Evolutionary conservation across 2,113 vertebrate genomes (phyloP), one percentile per base, ranked within the genome.

Genomic region (Hipposideros armiger): DNA sequence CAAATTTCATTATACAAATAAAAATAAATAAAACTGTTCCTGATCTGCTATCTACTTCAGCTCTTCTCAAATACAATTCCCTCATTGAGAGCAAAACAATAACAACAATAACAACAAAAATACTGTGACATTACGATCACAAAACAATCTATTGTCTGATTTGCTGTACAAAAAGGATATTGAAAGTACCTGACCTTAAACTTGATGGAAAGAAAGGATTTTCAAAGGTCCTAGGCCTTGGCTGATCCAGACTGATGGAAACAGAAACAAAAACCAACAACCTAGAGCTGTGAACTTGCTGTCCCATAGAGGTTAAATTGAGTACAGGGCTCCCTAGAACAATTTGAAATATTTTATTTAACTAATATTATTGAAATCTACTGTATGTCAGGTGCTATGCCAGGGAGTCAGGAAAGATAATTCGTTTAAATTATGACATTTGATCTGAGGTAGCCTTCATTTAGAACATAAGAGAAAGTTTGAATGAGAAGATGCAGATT

Each of bases 1-100:
- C 20, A 90, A 73, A 50, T 64, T 76, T 62, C 30, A 40, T 87
- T 86, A 77, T 96, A 32, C 66, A 66, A 87, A 26, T 64, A 86
- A 50, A 67, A 20, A 32, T 22, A 56, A 56, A 87, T 76, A 60
- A 47, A 67, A 15, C 14, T 19, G 62, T 90, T 73, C 2, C 5
- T 85, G 1, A 20, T 60, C 3, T 60, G 3, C 5, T 10, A 54
- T 70, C 9, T 86, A 93, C 17, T 72, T 90, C 5, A 20, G 45
- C 0, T 94, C 19, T 86, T 92, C 4, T 76, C n/a, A 87, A 45
- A 36, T 45, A n/a, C n/a, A 22, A 72, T 72, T 42, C 7, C 11
- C 40, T 62, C n/a, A 58, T 45, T 50, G 22, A 77, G 70, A 82
- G 2, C 7, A 52, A 50, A 72, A 52, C 4, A 86, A 60, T 14